phyloP scores from a whole-genome alignment of 30 jellyfish, hydroid and myxozoan genomes.

The Chrysaora quinquecirrha region DNA sequence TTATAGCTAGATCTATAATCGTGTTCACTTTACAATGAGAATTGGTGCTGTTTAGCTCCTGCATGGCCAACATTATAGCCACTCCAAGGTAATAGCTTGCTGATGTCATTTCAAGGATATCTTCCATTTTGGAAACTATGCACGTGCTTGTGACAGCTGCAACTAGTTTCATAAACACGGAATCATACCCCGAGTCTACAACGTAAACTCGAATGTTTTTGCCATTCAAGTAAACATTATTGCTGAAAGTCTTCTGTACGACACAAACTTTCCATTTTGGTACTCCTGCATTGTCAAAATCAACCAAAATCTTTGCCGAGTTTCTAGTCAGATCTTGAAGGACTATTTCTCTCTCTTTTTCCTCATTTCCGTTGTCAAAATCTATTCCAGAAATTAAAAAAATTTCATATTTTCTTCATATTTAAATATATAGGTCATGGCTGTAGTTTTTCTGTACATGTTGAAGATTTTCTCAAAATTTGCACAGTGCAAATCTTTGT shows the following conservation, averaged over 20 bases:
- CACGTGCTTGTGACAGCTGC: background rate
- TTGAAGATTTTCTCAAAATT: background rate
- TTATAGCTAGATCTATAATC: slow-evolving; percentile 30
- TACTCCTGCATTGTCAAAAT: background rate
- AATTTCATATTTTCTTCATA: background rate
- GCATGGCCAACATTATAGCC: background rate
- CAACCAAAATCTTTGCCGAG: background rate
- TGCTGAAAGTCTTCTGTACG: background rate
- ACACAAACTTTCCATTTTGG: background rate
- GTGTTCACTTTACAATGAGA: slow-evolving; percentile 16
- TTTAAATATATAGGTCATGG: background rate
- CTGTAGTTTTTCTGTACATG: background rate
- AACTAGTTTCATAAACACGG: background rate
- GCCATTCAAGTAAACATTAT: background rate
- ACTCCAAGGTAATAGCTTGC: background rate
- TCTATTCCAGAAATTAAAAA: background rate
- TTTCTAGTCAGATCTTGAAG: background rate
- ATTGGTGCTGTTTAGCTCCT: background rate
- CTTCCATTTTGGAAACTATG: background rate
- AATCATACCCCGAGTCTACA: background rate
- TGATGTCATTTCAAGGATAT: background rate
- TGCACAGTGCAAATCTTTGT: background rate
- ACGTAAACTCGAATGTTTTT: background rate
- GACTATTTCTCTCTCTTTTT: background rate
- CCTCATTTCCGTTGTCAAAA: background rate